Evolutionary conservation across 2,888 invertebrate species (phyloP), one percentile per base, ranked within the genome.

Genomic region (Tetheella fluctuosa): DNA sequence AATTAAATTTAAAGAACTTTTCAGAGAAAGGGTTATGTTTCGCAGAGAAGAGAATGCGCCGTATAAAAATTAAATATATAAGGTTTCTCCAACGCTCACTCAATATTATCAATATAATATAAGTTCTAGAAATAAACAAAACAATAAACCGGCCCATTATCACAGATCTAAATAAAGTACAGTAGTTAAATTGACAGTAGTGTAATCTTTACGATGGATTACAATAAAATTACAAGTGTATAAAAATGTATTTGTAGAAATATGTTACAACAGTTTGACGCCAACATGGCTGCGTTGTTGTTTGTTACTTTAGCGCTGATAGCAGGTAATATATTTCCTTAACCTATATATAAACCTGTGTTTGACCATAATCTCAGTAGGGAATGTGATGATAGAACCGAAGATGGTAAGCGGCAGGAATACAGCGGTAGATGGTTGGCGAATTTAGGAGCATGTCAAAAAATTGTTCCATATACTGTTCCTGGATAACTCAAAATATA

Each of bases 241-340:
- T 54, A 59, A 59, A 28, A 20, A 48, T 48, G 48, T 48, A 1
- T 48, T 48, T 10, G 1, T 20, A 20, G 17, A 10, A 5, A 20
- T 48, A 1, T 37, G 13, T 55, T 7, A 20, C 10, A 20, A 7
- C 17, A 37, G 48, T 48, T 60, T 23, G n/a, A 17, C 61, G 37
- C 15, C 30, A 42, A 61, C 53, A 69, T 69, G 69, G 60, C 58
- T 20, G 59, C 64, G 39, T 57, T 52, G 12, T 52, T 67, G 20
- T 42, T 67, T 10, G 39, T 63, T 23, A 56, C 60, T 20, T 30
- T 69, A 7, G 57, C 58, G 23, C 59, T 69, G 17, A 59, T 65
- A 4, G 64, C 67, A 52, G 70, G 70, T 70, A 64, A 25, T 8
- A 23, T 15, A 0, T n/a, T 53, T 23, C n/a, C n/a, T n/a, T n/a